Conservation (phyloP, 2,113 vertebrate genomes). For the Lanius ludovicianus region DNA sequence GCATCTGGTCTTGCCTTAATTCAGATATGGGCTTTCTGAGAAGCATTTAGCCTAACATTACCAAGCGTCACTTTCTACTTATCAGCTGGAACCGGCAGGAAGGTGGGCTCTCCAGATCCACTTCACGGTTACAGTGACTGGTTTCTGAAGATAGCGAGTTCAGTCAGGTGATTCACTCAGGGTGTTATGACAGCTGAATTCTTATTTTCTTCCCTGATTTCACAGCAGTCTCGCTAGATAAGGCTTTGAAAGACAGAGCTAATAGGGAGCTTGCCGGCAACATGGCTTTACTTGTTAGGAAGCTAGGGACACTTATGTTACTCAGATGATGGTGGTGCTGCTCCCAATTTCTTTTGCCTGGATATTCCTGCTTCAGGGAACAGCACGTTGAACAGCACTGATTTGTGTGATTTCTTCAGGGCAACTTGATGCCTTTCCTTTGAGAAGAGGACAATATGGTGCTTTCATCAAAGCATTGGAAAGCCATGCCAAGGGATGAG, state of each 20-base stretch:
- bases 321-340: background rate
- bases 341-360: background rate
- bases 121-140: background rate
- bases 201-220: constrained; percentile 40
- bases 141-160: constrained; percentile 42
- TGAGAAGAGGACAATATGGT: background rate
- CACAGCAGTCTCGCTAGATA: constrained; percentile 46
- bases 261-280: constrained; percentile 36
- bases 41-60: constrained; percentile 18
- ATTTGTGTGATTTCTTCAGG: background rate
- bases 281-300: background rate
- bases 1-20: constrained; percentile 14
- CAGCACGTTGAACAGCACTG: background rate
- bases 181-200: constrained; percentile 51
- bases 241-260: constrained; percentile 56
- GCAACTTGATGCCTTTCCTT: background rate
- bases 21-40: background rate
- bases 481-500: background rate
- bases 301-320: background rate
- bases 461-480: background rate
- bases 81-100: background rate
- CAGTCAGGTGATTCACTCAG: constrained; percentile 6
- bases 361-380: background rate
- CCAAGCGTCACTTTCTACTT: constrained; percentile 20
- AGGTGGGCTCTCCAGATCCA: background rate